Conservation (phyloP, 2,797 vertebrate species). For the Pygocentrus nattereri region DNA sequence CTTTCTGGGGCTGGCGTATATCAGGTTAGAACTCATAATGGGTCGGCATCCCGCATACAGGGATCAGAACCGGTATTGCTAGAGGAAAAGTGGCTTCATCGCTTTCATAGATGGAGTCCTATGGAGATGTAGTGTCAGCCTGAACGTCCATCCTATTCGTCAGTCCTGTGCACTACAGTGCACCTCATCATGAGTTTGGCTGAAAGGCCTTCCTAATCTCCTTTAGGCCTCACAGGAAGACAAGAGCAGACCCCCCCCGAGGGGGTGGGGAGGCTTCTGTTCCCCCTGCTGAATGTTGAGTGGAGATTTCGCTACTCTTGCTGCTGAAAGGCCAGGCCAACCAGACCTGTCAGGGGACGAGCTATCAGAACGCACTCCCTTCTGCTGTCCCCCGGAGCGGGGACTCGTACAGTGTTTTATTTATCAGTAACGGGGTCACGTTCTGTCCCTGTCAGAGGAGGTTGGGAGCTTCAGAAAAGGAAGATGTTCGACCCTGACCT, state of each 20-base stretch:
- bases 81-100: too few species aligned
- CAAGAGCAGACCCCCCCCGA: not conserved
- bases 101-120: too few species aligned
- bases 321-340: slow-evolving; percentile 21
- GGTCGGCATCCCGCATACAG: too few species aligned
- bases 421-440: slow-evolving; percentile 54
- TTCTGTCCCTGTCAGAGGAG: slow-evolving; percentile 34
- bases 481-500: slow-evolving; percentile 53
- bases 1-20: too few species aligned
- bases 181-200: not conserved
- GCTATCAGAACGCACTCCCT: slow-evolving; percentile 34
- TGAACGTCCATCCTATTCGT: not conserved
- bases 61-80: too few species aligned
- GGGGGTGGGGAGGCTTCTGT: not conserved
- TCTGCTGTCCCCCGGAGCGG: slow-evolving; percentile 8
- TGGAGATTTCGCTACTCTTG: slow-evolving; percentile 21
- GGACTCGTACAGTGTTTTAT: slow-evolving; percentile 27
- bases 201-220: not conserved
- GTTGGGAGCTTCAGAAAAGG: slow-evolving; percentile 40
- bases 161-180: not conserved
- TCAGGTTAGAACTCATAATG: too few species aligned
- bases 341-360: slow-evolving; percentile 37
- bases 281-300: slow-evolving; percentile 4
- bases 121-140: too few species aligned
- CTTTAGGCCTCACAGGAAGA: not conserved